Base-by-base conservation (phyloP, 2,113 vertebrate genomes). In the Todiramphus saurophagus region DNA sequence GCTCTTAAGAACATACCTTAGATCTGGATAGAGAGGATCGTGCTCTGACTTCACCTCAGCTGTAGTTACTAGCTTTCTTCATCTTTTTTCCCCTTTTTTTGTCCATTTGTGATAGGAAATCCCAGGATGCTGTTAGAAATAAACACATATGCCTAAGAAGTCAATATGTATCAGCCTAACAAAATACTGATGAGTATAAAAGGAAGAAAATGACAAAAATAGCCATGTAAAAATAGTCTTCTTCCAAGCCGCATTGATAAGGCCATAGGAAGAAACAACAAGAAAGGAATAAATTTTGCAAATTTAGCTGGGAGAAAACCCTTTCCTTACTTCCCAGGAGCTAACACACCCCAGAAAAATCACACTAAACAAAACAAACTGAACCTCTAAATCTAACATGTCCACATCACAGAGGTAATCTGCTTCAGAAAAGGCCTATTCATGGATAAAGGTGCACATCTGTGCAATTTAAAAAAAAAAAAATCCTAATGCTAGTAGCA, bases 1-100 rank as follows among this genome's bases (percentile, higher is more conserved):
- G 86, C 90, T 93, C 90, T 93, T 6, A 7, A 68, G 90, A 97
- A 53, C 90, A 78, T 94, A 89, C 77, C 90, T 96, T 92, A 62
- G 68, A 41, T 93, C 68, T 79, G 73, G 37, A 60, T 48, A 46
- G 83, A 89, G 79, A 94, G 35, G 94, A 62, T 23, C 60, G 79
- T 77, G 51, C 60, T 89, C 73, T 93, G 90, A 89, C 66, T 93
- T 83, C 53, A 35, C 62, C 27, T 94, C 80, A 72, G 46, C 83
- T 90, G 39, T 75, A 56, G 70, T 92, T 81, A 74, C 46, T 35
- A 63, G 28, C 46, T 70, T 23, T 60, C 43, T 85, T 83, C 68
- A 75, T n/a, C 43, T 55, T 91, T 37, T 4, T 3, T 20, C 30
- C 12, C 11, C 3, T 4, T 23, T n/a, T 83, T 39, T 72, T 78